A percentile compares a stretch with the other conserved stretches of the same genome.
Conservation (phyloP, 64 coral and sea anemone species). For the Porites australiensis region DNA sequence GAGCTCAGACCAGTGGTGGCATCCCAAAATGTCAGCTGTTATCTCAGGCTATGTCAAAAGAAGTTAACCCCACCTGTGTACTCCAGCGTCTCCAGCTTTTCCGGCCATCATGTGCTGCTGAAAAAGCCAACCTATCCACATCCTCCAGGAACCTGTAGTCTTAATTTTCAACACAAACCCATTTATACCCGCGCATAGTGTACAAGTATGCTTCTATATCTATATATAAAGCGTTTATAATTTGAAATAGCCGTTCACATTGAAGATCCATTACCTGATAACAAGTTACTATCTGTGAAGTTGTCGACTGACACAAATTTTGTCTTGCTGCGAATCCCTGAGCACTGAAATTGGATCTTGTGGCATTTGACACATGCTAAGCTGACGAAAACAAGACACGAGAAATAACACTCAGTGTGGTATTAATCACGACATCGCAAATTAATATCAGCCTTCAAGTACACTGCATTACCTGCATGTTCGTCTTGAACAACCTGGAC, state of each 20-base stretch:
- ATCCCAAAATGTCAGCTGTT: too few relatives aligned
- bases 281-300: constrained; percentile 34
- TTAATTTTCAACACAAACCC: not conserved
- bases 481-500: constrained; percentile 52
- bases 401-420: not conserved
- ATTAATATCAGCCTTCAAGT: not conserved
- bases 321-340: constrained; percentile 55
- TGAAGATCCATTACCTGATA: constrained; percentile 16
- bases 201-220: not conserved
- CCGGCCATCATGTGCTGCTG: constrained; percentile 34
- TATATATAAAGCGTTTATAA: not conserved
- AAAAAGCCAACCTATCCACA: constrained; percentile 68
- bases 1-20: too few relatives aligned
- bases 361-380: constrained; percentile 67
- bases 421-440: not conserved
- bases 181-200: too few relatives aligned
- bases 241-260: too few relatives aligned
- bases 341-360: constrained; percentile 44
- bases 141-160: constrained; percentile 91
- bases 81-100: constrained; percentile 51
- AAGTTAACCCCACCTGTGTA: constrained; percentile 31
- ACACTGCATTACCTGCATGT: constrained; percentile 46
- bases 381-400: constrained; percentile 6
- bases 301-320: constrained; percentile 46
- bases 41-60: too few relatives aligned